Evolutionary conservation across 2,797 vertebrate species (phyloP).

Genomic region (Onychomys leucogaster): DNA sequence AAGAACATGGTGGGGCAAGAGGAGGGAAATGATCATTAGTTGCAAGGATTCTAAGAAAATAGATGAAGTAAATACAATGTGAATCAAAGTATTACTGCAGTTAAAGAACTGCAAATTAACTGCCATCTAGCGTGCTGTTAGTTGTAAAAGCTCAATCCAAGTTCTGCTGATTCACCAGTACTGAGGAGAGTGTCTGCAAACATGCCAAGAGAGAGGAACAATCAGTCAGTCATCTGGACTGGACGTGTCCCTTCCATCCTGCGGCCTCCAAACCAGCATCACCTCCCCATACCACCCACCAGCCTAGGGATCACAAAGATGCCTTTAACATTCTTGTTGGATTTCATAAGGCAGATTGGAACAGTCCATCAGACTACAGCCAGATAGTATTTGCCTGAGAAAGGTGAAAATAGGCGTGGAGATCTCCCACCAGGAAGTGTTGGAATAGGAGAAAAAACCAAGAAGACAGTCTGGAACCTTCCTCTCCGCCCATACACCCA

Average conservation of each 20-base stretch:
- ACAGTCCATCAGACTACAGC: constrained; percentile 75
- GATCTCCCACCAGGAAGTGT: constrained; percentile 30
- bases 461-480: constrained; percentile 67
- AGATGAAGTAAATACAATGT: constrained; percentile 88
- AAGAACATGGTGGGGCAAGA: not conserved
- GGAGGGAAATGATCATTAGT: constrained; percentile 72
- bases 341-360: constrained; percentile 81
- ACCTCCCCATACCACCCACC: not conserved
- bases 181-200: constrained; percentile 71
- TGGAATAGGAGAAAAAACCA: constrained; percentile 50
- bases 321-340: constrained; percentile 77
- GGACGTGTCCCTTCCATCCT: constrained; percentile 58
- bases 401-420: constrained; percentile 57
- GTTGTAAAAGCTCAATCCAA: constrained; percentile 84
- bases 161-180: constrained; percentile 72
- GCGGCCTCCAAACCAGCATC: constrained; percentile 41
- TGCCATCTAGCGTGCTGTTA: constrained; percentile 85
- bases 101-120: constrained; percentile 87
- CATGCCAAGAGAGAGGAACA: constrained; percentile 46
- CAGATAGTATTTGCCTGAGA: constrained; percentile 45
- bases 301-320: constrained; percentile 61
- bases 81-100: constrained; percentile 88
- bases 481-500: constrained; percentile 33
- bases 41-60: constrained; percentile 87
- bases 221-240: constrained; percentile 53